Conservation (phyloP, 1,140 invertebrate species). For the Gerris buenoi region DNA sequence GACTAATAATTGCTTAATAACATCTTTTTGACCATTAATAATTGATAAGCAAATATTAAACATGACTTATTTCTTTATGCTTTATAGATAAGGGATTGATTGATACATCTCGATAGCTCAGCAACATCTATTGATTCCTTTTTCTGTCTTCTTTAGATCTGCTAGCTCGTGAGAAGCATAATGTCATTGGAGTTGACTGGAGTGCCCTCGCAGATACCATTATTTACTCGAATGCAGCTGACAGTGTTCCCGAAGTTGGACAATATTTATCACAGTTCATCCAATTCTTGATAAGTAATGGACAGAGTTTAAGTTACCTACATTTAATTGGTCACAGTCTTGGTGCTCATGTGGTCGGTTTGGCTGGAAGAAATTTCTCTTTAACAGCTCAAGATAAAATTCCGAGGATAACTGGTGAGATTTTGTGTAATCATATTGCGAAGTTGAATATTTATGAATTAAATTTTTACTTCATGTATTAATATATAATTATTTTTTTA, state of each 20-base stretch:
- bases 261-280: constrained; percentile 42
- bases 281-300: constrained; percentile 37
- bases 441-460: neutral
- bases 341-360: constrained; percentile 64
- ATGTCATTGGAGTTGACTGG: constrained; percentile 44
- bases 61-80: neutral
- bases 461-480: too few species aligned
- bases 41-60: neutral
- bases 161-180: constrained; percentile 29
- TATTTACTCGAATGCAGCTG: constrained; percentile 37
- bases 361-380: constrained; percentile 41
- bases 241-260: constrained; percentile 43
- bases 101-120: neutral
- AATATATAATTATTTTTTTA: too few species aligned
- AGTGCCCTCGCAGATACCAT: constrained; percentile 26
- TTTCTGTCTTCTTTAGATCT: constrained; percentile 5
- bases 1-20: neutral
- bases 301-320: constrained; percentile 35
- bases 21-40: neutral
- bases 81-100: neutral
- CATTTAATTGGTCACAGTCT: constrained; percentile 72
- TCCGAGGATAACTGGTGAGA: constrained; percentile 12
- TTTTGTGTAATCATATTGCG: too few species aligned
- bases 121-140: neutral
- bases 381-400: constrained; percentile 23